phyloP scores from a whole-genome alignment of 2,113 vertebrate species.

The Nestor notabilis region DNA sequence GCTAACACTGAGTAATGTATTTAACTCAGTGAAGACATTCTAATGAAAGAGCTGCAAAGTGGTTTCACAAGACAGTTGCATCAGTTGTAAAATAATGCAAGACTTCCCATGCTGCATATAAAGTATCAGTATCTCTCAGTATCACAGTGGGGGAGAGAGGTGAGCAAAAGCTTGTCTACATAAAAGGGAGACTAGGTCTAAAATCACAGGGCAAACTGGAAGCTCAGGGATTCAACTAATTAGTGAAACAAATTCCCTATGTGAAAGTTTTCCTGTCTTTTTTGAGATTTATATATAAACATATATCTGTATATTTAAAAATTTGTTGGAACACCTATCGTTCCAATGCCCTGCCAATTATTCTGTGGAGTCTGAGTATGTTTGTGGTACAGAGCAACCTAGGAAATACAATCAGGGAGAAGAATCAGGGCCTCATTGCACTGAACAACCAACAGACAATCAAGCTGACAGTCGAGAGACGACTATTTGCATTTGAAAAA shows the following conservation, averaged over 20 bases:
- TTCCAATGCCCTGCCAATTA: neutral
- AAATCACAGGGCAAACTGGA: neutral
- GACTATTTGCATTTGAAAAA: conserved; percentile 47
- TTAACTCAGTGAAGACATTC: neutral
- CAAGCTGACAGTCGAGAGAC: neutral
- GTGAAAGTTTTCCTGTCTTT: neutral
- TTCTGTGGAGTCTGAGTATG: neutral
- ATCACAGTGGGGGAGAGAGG: neutral
- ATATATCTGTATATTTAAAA: neutral
- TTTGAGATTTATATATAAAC: neutral
- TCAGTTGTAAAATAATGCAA: neutral
- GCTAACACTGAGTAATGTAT: neutral
- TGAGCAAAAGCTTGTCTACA: neutral
- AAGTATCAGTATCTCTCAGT: neutral
- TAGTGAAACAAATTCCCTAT: neutral
- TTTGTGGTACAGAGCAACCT: neutral
- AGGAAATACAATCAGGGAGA: neutral
- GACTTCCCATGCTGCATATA: neutral
- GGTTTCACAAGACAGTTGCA: neutral
- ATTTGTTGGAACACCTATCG: neutral
- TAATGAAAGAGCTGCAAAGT: neutral
- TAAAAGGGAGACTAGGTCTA: neutral
- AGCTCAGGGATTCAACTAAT: neutral
- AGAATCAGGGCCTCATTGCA: neutral
- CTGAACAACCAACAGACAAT: neutral